Conservation (phyloP, 2,797 vertebrate genomes). For the Pogonophryne albipinna region DNA sequence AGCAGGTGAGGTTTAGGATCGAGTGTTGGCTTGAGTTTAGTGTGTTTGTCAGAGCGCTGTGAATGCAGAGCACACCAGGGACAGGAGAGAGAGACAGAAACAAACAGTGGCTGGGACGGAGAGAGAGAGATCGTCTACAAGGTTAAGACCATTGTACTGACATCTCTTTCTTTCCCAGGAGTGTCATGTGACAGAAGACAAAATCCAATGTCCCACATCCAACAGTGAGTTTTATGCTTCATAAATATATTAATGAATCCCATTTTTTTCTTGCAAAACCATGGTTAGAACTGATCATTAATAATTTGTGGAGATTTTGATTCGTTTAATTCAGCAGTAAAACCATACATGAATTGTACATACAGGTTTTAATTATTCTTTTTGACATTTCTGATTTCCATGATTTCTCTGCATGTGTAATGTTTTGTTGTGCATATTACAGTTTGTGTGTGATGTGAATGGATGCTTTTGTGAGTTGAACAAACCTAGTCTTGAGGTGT, state of each 20-base stretch:
- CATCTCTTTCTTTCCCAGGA: constrained; percentile 44
- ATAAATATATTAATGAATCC: too few relatives aligned
- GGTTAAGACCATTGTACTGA: neutral
- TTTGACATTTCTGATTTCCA: too few relatives aligned
- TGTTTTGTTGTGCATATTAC: too few relatives aligned
- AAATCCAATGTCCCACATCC: neutral
- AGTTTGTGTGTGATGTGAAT: too few relatives aligned
- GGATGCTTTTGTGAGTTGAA: neutral
- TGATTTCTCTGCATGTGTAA: neutral
- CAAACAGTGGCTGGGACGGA: constrained; percentile 17
- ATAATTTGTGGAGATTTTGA: neutral
- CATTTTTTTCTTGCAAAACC: neutral
- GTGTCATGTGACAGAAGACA: constrained; percentile 45
- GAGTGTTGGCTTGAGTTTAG: constrained; percentile 21
- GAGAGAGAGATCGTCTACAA: constrained; percentile 12
- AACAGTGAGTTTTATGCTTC: neutral
- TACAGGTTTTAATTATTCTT: too few relatives aligned
- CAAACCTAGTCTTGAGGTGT: constrained; percentile 11
- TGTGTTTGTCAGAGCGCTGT: constrained; percentile 32
- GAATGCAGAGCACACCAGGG: constrained; percentile 26
- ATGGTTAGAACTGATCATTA: neutral
- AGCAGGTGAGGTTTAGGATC: constrained; percentile 36
- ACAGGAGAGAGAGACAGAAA: constrained; percentile 10
- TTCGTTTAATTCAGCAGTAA: neutral
- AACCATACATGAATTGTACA: neutral